Evolutionary conservation across 2,888 invertebrate species (phyloP), one percentile per base, ranked within the genome.

Genomic region (Melikaiella ostensackeni): DNA sequence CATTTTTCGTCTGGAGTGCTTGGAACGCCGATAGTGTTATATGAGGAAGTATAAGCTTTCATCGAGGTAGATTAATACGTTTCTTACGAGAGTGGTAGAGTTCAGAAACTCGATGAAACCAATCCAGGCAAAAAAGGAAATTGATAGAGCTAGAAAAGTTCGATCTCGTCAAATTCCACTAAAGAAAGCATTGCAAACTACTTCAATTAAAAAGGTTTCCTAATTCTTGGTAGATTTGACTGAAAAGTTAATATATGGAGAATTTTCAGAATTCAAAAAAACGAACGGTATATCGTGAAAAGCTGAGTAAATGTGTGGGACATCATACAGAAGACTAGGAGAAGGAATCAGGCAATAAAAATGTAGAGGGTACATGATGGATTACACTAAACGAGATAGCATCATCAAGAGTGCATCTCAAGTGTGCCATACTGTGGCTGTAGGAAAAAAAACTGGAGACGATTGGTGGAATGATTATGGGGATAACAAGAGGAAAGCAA

Each of bases 1-100:
- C 70, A 70, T 70, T 70, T 70, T 46, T 70, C 70, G 70, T 70
- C 50, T 70, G 11, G 46, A 70, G 70, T 46, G 46, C 70, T 70
- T 70, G 30, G 27, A 70, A 70, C 46, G 27, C 30, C 70, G 19
- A 50, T 70, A 70, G 46, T 30, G 70, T 70, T 33, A 30, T 64
- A 63, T 63, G 35, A 64, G 42, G 24, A 64, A 64, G 24, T 70
- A 70, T 70, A 70, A 70, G 70, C 70, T 70, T 70, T 70, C 42
- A 70, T 50, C 50, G 70, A 50, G 70, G 30, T 70, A 70, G 70
- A 70, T 70, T 70, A 70, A 70, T 70, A 70, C 46, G 27, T 70
- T 70, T 46, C 70, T 70, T 70, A 42, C 50, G 27, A 70, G 46
- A 70, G 70, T 50, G 30, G 27, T 50, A 13, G 63, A 63, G 63